Percentiles rank a stretch among this genome's conserved stretches.
These are phyloP conservation scores for Leistus spinibarbis DNA, from an alignment of 2,888 invertebrate species.

Conservation along the genomic window DNA sequence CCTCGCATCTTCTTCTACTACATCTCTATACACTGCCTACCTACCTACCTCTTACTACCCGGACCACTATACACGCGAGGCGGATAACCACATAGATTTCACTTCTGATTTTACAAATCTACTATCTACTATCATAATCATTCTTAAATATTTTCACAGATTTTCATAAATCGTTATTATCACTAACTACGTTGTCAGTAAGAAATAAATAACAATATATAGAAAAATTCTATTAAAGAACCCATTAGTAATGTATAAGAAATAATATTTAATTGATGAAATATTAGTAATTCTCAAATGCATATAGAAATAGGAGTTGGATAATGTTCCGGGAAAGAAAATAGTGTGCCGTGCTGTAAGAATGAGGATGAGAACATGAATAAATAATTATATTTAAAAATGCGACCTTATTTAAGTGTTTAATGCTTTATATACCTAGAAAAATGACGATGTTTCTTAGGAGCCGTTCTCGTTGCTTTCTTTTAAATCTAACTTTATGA, in stretches of 20 bases:
- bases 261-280: too few species aligned
- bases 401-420: conserved; percentile 39
- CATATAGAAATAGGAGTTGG: not conserved
- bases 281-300: too few species aligned
- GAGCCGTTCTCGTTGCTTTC: conserved; percentile 3
- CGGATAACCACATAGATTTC: not conserved
- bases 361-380: conserved; percentile 23
- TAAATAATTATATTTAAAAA: conserved; percentile 40
- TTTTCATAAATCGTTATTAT: too few species aligned
- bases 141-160: not conserved
- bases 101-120: not conserved
- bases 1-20: not conserved
- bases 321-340: not conserved
- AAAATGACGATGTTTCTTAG: conserved; percentile 36
- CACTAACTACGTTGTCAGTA: too few species aligned
- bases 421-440: conserved; percentile 38
- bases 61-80: not conserved
- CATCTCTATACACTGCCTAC: not conserved
- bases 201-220: too few species aligned
- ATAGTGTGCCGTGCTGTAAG: conserved; percentile 15
- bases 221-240: too few species aligned
- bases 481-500: conserved; percentile 25
- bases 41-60: not conserved
- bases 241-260: too few species aligned
- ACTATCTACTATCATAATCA: not conserved